Conservation (phyloP, 2,888 invertebrate species). For the Nesidiocoris tenuis region DNA sequence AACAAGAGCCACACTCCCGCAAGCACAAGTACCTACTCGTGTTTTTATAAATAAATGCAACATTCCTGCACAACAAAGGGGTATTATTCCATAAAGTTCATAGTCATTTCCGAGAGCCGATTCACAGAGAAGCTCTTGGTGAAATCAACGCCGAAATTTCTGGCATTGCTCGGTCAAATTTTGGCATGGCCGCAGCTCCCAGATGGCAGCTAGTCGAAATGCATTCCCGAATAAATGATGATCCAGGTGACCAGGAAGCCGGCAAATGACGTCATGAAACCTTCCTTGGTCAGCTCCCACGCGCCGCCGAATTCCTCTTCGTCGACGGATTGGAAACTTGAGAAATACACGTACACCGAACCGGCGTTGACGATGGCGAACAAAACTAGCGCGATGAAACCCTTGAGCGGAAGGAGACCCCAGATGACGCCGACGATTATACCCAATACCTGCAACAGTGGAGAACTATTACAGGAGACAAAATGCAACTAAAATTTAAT, state of each 20-base stretch:
- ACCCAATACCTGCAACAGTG: conserved; percentile 72
- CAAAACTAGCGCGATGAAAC: conserved; percentile 85
- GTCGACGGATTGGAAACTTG: conserved; percentile 84
- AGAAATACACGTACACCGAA: conserved; percentile 85
- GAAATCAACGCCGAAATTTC: too few species aligned
- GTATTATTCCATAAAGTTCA: too few species aligned
- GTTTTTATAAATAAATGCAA: not conserved
- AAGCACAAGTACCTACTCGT: not conserved
- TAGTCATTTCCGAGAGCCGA: too few species aligned
- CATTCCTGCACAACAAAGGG: too few species aligned
- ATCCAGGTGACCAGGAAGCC: conserved; percentile 98
- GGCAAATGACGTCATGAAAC: conserved; percentile 98
- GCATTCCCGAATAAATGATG: conserved; percentile 86
- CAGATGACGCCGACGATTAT: conserved; percentile 88
- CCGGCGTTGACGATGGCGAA: conserved; percentile 87
- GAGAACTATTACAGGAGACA: too few species aligned
- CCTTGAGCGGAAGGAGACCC: conserved; percentile 92
- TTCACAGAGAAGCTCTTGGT: too few species aligned
- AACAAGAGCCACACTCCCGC: not conserved
- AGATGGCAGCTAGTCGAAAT: conserved; percentile 65
- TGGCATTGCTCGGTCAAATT: too few species aligned
- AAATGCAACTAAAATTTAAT: too few species aligned
- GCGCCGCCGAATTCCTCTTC: conserved; percentile 95
- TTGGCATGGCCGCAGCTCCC: too few species aligned
- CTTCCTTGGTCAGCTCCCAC: conserved; percentile 97